A percentile compares a stretch with the other conserved stretches of the same genome.
Conservation (phyloP, 1,140 invertebrate genomes). For the Solenopsis invicta region DNA sequence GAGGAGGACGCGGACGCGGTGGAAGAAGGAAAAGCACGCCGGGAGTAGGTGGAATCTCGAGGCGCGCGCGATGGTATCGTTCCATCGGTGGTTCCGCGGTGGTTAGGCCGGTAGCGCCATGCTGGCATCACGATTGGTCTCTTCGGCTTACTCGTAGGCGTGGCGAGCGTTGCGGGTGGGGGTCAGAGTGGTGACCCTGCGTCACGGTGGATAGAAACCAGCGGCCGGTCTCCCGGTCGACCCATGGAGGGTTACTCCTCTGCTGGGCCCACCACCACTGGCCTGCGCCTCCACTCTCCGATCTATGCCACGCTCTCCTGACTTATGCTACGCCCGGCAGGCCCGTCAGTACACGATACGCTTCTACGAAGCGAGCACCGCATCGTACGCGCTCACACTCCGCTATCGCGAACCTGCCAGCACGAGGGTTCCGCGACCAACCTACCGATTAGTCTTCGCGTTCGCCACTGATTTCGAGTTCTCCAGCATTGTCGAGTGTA, state of each 20-base stretch:
- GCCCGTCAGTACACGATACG: conserved; percentile 82
- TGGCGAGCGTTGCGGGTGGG: conserved; percentile 68
- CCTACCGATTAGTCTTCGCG: conserved; percentile 30
- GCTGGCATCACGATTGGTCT: conserved; percentile 82
- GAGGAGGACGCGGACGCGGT: conserved; percentile 49
- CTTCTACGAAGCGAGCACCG: conserved; percentile 83
- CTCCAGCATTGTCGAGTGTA: background rate
- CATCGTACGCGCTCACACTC: conserved; percentile 66
- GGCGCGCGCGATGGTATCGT: conserved; percentile 81
- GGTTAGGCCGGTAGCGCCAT: conserved; percentile 81
- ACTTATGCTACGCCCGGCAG: conserved; percentile 76
- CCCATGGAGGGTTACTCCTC: conserved; percentile 66
- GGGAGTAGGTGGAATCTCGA: conserved; percentile 76
- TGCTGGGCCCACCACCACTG: conserved; percentile 65
- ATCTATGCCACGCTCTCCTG: conserved; percentile 79
- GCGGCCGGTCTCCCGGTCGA: conserved; percentile 57
- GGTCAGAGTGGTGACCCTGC: conserved; percentile 55
- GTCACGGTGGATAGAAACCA: conserved; percentile 67
- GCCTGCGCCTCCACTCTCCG: conserved; percentile 70
- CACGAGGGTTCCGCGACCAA: conserved; percentile 22
- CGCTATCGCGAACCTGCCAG: conserved; percentile 4
- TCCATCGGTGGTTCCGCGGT: conserved; percentile 70
- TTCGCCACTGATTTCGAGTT: background rate
- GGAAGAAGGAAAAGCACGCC: conserved; percentile 55
- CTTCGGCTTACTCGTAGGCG: conserved; percentile 70